Percentiles rank a stretch among this genome's conserved stretches.
phyloP scores from a whole-genome alignment of 2,888 invertebrate genomes.

The Neuroscelio doddi region DNA sequence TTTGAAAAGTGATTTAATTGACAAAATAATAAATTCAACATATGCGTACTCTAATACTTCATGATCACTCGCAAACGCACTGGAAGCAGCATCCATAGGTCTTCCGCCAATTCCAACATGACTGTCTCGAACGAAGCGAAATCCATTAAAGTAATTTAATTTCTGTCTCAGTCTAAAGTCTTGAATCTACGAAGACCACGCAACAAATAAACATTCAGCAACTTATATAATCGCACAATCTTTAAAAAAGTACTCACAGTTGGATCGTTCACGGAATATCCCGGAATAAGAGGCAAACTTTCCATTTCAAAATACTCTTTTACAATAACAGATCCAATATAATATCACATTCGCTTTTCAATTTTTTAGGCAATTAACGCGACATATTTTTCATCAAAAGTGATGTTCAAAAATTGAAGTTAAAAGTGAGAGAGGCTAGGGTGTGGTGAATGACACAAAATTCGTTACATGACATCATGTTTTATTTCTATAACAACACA shows the following conservation, averaged over 20 bases:
- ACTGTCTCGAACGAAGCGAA: slow-evolving; percentile 75
- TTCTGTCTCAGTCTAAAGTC: slow-evolving; percentile 72
- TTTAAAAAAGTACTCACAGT: slow-evolving; percentile 64
- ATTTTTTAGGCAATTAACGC: too few relatives aligned
- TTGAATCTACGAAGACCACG: slow-evolving; percentile 49
- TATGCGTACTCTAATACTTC: slow-evolving; percentile 49
- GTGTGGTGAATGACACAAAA: neutral
- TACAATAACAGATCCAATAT: too few relatives aligned
- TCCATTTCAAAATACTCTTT: slow-evolving; percentile 56
- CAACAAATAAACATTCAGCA: neutral
- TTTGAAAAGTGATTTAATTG: slow-evolving; percentile 7
- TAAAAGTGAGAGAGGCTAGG: too few relatives aligned
- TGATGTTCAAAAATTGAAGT: neutral
- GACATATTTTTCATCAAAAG: neutral
- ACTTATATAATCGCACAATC: neutral
- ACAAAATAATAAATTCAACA: slow-evolving; percentile 15
- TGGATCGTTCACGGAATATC: slow-evolving; percentile 79
- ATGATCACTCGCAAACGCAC: slow-evolving; percentile 48
- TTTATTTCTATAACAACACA: slow-evolving; percentile 58
- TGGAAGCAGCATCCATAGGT: slow-evolving; percentile 54
- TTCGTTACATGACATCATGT: slow-evolving; percentile 33
- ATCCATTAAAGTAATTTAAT: slow-evolving; percentile 80
- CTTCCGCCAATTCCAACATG: slow-evolving; percentile 71
- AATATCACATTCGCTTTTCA: too few relatives aligned
- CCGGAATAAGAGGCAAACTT: slow-evolving; percentile 82